These are phyloP conservation scores for Puntigrus tetrazona DNA, from an alignment of 2,113 vertebrate genomes.

Conservation along the genomic window DNA sequence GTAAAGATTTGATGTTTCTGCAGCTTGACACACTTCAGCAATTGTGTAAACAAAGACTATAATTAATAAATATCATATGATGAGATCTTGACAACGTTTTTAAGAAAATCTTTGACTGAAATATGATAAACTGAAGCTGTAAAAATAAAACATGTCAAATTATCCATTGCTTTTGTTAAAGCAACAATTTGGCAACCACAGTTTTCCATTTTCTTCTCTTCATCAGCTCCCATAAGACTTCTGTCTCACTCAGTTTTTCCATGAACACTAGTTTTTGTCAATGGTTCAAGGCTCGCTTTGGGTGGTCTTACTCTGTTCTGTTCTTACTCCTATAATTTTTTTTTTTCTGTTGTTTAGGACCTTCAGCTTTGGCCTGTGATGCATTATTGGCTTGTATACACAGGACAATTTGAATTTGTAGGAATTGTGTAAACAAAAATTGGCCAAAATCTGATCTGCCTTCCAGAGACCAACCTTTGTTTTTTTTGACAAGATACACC, in stretches of 20 bases:
- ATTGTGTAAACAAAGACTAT: no score
- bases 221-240: neutral
- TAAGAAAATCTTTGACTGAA: neutral
- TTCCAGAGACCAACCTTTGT: neutral
- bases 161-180: neutral
- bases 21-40: neutral
- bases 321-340: no score
- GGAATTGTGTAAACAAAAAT: neutral
- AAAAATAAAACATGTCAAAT: neutral
- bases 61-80: neutral
- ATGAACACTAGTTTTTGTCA: neutral
- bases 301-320: neutral
- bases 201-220: neutral
- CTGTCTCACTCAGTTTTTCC: neutral
- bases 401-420: neutral
- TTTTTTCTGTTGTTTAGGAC: neutral
- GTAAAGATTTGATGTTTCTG: neutral
- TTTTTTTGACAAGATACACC: neutral
- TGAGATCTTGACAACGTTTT: no score
- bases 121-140: neutral
- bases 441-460: neutral
- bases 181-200: constrained; percentile 8
- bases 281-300: neutral
- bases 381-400: neutral
- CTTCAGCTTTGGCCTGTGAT: neutral